These are phyloP conservation scores for Drosophila pseudoobscura DNA, from an alignment of 1,140 invertebrate genomes.

Conservation along the genomic window DNA sequence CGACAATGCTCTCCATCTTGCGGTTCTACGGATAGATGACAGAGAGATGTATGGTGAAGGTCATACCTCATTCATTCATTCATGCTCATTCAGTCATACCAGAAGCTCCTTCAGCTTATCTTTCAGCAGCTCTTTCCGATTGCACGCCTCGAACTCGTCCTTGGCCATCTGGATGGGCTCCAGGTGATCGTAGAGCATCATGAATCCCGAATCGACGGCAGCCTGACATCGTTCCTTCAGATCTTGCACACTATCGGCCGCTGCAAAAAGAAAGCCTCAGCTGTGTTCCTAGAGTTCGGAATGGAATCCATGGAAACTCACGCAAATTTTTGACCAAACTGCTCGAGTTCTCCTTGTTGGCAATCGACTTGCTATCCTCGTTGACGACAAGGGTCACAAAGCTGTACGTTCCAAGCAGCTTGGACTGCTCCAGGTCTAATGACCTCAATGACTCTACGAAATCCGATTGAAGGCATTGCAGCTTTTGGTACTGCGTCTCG, in stretches of 20 bases:
- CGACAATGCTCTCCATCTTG: background rate
- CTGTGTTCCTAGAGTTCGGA: too few species aligned
- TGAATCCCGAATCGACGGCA: slow-evolving; percentile 6
- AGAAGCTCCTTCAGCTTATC: background rate
- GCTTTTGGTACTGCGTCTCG: slow-evolving; percentile 22
- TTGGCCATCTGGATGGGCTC: background rate
- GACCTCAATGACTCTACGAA: slow-evolving; percentile 40
- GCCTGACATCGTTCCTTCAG: slow-evolving; percentile 31
- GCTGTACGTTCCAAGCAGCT: slow-evolving; percentile 25
- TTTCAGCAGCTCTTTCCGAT: background rate
- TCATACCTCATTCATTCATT: too few species aligned
- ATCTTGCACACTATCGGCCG: slow-evolving; percentile 39
- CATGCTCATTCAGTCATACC: slow-evolving; percentile 19
- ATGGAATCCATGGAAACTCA: slow-evolving; percentile 31
- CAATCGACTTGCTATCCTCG: slow-evolving; percentile 31
- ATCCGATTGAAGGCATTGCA: slow-evolving; percentile 41
- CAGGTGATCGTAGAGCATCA: slow-evolving; percentile 21
- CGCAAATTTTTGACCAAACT: slow-evolving; percentile 49
- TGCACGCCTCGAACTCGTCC: background rate
- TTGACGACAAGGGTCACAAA: slow-evolving; percentile 15
- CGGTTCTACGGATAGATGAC: background rate
- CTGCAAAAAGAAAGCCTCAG: slow-evolving; percentile 5
- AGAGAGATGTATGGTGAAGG: too few species aligned
- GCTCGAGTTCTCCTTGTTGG: slow-evolving; percentile 37
- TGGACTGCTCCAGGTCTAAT: background rate